Conservation (phyloP, 2,113 vertebrate genomes). For the Chaetodon auriga region DNA sequence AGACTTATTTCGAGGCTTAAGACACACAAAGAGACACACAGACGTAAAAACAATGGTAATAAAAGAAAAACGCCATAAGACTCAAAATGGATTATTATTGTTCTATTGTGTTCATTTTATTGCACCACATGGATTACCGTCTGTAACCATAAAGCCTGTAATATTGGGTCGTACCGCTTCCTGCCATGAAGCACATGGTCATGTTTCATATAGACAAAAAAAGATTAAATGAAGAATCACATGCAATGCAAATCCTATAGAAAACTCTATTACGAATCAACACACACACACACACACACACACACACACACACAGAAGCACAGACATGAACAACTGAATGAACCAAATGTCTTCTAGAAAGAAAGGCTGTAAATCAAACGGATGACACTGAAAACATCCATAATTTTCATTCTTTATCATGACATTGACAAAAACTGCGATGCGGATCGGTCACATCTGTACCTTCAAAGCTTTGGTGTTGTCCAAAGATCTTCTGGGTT, state of each 20-base stretch:
- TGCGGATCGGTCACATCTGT: background rate
- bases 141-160: conserved; percentile 16
- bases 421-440: background rate
- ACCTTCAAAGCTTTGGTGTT: background rate
- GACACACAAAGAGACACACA: no score
- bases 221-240: conserved; percentile 11
- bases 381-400: no score
- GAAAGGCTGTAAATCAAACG: background rate
- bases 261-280: background rate
- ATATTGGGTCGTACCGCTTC: conserved; percentile 1
- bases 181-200: conserved; percentile 34
- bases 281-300: background rate
- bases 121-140: conserved; percentile 40
- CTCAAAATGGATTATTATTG: background rate
- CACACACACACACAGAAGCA: conserved; percentile 29
- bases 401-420: background rate
- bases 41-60: background rate
- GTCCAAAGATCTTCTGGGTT: background rate
- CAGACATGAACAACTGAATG: conserved; percentile 12
- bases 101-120: conserved; percentile 44
- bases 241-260: conserved; percentile 27
- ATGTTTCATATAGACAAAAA: conserved; percentile 4
- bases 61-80: background rate
- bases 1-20: background rate
- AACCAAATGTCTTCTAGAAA: background rate